Base-by-base conservation (phyloP, 2,797 vertebrate species). In the Selene dorsalis region DNA sequence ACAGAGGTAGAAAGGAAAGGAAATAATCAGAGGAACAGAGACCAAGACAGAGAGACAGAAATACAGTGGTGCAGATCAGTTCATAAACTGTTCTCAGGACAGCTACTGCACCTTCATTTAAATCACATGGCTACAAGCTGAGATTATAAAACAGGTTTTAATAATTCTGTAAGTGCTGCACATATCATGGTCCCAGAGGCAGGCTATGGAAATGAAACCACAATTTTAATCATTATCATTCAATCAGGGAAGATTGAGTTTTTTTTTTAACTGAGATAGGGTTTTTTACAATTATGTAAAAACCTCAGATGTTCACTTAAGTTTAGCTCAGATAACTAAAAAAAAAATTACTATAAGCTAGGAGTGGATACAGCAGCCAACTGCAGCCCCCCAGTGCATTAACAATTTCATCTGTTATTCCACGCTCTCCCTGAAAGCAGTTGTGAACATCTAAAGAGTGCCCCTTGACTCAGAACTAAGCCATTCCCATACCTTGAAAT, bases 61-160 rank as follows among this genome's bases (percentile, higher is more conserved):
- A 28, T 10, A 45, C 22, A 62, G 72, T 9, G 66, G 63, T 52
- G 68, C 70, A 88, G 79, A 86, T 87, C 63, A 62, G n/a, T 78
- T 52, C 28, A 81, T 85, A 82, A 88, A 92, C 90, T 89, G 84
- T 81, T 89, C 75, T 77, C 62, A 73, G 73, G 66, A 76, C 83
- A 79, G 47, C n/a, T 18, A 86, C 83, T 87, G 87, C 70, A 91
- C 79, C 75, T 86, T 89, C 87, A 90, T 91, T 86, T 77, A 85
- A 88, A 89, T 84, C 77, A 68, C 77, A 74, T 82, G 70, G 84
- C 84, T 79, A 70, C 69, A 81, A 86, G 45, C 78, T 68, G 52
- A 60, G 88, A 89, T 91, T 87, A 84, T 81, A 83, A 81, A 84
- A 76, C 73, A 66, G 75, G 76, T 76, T 89, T 89, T 80, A 77